phyloP scores from a whole-genome alignment of 2,113 vertebrate genomes.

The Scophthalmus maximus region DNA sequence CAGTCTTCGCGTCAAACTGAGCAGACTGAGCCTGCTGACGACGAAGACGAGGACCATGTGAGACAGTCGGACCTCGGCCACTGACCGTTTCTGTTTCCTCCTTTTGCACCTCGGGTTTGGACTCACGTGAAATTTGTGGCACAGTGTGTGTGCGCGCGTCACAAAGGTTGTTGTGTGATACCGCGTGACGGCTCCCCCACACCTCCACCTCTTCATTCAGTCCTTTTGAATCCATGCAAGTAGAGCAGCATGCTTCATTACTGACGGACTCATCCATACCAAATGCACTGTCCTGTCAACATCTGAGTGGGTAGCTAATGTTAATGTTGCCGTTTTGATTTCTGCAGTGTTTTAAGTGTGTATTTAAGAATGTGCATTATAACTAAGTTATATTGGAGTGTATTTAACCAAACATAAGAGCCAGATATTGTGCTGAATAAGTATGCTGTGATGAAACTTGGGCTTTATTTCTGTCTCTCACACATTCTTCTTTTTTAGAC shows the following conservation, averaged over 20 bases:
- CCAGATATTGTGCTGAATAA: slow-evolving; percentile 7
- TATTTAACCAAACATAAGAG: not conserved
- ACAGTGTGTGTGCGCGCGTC: slow-evolving; percentile 15
- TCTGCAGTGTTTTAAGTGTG: slow-evolving; percentile 20
- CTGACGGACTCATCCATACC: slow-evolving; percentile 31
- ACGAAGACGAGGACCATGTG: too few species aligned
- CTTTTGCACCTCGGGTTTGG: slow-evolving; percentile 9
- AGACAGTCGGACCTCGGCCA: not conserved
- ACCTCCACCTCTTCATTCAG: slow-evolving; percentile 23
- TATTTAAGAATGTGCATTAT: slow-evolving; percentile 28
- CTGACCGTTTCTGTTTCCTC: slow-evolving; percentile 6
- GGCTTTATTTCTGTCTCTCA: slow-evolving; percentile 60
- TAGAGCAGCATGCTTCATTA: slow-evolving; percentile 28
- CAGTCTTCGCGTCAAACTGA: too few species aligned
- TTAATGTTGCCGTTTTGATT: slow-evolving; percentile 38
- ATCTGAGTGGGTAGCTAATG: not conserved
- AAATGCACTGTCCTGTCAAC: slow-evolving; percentile 27
- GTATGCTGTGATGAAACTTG: slow-evolving; percentile 28
- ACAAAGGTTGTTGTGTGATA: slow-evolving; percentile 39
- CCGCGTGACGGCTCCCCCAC: not conserved
- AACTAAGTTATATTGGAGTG: slow-evolving; percentile 71
- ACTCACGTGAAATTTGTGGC: slow-evolving; percentile 52
- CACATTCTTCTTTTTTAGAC: slow-evolving; percentile 40
- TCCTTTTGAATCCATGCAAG: slow-evolving; percentile 18
- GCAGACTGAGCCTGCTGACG: not conserved